Evolutionary conservation across 2,113 vertebrate species (phyloP).

Genomic region (Chascanopsetta lugubris): DNA sequence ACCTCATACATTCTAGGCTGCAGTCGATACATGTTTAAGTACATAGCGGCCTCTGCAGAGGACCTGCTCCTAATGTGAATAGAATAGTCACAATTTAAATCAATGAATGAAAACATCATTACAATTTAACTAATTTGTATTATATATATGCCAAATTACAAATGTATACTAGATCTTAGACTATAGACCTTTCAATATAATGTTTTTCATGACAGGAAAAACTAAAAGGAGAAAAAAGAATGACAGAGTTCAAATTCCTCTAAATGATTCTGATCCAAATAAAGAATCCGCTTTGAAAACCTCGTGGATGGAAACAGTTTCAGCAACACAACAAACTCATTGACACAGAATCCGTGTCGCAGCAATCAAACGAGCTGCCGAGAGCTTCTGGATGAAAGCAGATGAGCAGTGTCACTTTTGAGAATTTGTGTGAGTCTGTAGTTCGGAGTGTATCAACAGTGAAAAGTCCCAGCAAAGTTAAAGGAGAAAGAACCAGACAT

Average conservation of each 20-base stretch:
- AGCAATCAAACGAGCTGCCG: background rate
- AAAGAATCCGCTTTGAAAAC: conserved; percentile 8
- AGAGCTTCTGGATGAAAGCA: background rate
- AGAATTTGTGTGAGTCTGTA: background rate
- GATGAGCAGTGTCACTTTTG: background rate
- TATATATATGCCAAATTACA: no score
- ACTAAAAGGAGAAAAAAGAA: background rate
- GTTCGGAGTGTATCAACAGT: conserved; percentile 14
- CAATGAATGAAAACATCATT: no score
- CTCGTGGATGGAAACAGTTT: background rate
- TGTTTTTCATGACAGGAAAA: background rate
- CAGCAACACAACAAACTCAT: background rate
- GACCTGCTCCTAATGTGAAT: no score
- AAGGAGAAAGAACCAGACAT: background rate
- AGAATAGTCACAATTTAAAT: no score
- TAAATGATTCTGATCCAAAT: background rate
- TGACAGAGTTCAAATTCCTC: background rate
- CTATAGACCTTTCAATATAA: no score
- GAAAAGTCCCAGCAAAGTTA: background rate
- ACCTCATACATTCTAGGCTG: no score
- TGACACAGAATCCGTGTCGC: background rate
- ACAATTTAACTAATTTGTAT: no score
- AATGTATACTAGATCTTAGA: no score
- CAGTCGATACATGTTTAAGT: no score
- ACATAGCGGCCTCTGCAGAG: no score